Conservation (phyloP, 1,140 invertebrate genomes). For the Procambarus virginalis region DNA sequence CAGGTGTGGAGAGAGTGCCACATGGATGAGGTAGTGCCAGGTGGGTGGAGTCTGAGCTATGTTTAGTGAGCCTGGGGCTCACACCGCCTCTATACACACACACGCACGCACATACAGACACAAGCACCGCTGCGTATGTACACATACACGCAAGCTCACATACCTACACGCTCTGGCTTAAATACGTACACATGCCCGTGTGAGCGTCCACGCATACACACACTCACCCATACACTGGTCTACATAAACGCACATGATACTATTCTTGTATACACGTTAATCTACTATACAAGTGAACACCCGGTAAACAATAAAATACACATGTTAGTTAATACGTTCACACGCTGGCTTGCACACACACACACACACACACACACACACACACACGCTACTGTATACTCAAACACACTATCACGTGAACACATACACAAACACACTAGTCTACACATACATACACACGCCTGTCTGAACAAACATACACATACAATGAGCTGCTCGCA, state of each 20-base stretch:
- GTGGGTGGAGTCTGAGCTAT: no score
- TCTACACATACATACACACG: slow-evolving; percentile 24
- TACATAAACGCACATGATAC: neutral
- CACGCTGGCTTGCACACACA: neutral
- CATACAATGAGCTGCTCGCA: neutral
- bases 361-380: slow-evolving; percentile 31
- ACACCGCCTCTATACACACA: neutral
- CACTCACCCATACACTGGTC: no score
- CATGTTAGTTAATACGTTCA: neutral
- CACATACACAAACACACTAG: neutral
- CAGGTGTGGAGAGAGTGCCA: no score
- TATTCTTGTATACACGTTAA: neutral
- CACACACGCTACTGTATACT: neutral
- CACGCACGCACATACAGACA: neutral
- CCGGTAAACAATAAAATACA: neutral
- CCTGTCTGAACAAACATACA: neutral
- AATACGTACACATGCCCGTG: neutral
- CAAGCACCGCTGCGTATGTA: no score
- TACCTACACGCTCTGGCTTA: slow-evolving; percentile 1
- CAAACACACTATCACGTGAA: neutral
- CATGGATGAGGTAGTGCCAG: no score
- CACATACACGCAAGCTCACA: slow-evolving; percentile 11
- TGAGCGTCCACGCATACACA: neutral
- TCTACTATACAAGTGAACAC: no score
- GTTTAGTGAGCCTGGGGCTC: no score